phyloP scores from a whole-genome alignment of 2,797 vertebrate genomes.

The Schizopygopsis pylzovi region DNA sequence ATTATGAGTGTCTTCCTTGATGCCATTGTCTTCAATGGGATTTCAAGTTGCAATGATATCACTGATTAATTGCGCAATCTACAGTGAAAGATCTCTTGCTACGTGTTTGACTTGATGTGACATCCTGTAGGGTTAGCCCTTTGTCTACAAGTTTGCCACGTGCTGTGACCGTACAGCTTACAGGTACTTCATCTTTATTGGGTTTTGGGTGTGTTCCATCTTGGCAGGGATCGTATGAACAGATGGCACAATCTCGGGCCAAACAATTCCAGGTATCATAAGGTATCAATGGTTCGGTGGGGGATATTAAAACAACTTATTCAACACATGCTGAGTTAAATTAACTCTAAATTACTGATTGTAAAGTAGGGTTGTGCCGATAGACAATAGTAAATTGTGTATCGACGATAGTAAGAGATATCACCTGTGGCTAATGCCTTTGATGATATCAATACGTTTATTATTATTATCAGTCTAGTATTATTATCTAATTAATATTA shows the following conservation, averaged over 20 bases:
- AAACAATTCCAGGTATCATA: conserved; percentile 15
- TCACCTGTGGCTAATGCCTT: no score
- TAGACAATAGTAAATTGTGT: background rate
- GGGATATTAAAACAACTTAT: conserved; percentile 17
- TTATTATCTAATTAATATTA: no score
- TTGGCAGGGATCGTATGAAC: conserved; percentile 8
- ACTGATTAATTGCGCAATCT: background rate
- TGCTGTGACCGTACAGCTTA: conserved; percentile 1
- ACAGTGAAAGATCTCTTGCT: background rate
- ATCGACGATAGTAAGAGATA: no score
- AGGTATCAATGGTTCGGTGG: conserved; percentile 23
- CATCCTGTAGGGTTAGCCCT: background rate
- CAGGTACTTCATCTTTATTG: conserved; percentile 9
- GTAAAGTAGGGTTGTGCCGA: background rate
- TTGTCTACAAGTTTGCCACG: conserved; percentile 9
- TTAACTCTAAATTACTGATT: background rate
- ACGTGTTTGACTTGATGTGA: conserved; percentile 12
- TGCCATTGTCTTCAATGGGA: background rate
- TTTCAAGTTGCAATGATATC: background rate
- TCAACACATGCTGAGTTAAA: background rate
- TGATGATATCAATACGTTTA: no score
- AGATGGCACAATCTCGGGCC: background rate
- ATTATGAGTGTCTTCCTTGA: background rate
- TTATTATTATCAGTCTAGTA: no score
- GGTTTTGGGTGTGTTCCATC: conserved; percentile 13